Conservation (phyloP, 2,797 vertebrate genomes). For the Ceryle rudis region DNA sequence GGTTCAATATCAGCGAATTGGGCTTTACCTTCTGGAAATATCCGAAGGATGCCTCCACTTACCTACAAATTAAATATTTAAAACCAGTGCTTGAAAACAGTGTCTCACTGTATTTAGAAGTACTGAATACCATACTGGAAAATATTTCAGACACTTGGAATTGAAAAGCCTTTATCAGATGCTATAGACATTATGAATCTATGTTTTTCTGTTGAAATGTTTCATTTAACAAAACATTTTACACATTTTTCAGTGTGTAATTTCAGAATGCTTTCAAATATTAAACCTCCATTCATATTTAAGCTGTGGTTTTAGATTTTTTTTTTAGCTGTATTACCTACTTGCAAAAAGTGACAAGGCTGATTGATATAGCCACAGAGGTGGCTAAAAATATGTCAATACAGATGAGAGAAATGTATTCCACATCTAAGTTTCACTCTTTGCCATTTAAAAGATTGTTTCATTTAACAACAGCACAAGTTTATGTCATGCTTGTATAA, state of each 20-base stretch:
- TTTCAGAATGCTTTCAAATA: background rate
- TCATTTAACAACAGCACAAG: background rate
- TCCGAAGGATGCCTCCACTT: slow-evolving; percentile 95
- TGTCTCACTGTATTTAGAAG: background rate
- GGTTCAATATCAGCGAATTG: slow-evolving; percentile 98
- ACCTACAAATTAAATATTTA: slow-evolving; percentile 72
- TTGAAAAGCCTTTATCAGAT: background rate
- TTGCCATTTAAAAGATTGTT: background rate
- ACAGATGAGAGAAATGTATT: background rate
- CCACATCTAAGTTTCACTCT: background rate
- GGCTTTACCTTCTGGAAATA: slow-evolving; percentile 97
- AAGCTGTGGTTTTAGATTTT: background rate
- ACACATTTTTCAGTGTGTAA: background rate
- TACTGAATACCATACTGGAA: background rate
- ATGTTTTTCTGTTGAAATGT: background rate
- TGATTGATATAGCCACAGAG: background rate
- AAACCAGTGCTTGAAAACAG: background rate
- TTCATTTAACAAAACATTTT: background rate
- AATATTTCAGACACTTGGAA: background rate
- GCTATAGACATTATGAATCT: background rate
- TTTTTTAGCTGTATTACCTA: background rate
- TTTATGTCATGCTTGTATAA: background rate
- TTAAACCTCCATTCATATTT: background rate
- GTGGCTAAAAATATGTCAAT: background rate
- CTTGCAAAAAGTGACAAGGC: background rate